Conservation (phyloP, 1,140 invertebrate genomes). For the Pissodes strobi region DNA sequence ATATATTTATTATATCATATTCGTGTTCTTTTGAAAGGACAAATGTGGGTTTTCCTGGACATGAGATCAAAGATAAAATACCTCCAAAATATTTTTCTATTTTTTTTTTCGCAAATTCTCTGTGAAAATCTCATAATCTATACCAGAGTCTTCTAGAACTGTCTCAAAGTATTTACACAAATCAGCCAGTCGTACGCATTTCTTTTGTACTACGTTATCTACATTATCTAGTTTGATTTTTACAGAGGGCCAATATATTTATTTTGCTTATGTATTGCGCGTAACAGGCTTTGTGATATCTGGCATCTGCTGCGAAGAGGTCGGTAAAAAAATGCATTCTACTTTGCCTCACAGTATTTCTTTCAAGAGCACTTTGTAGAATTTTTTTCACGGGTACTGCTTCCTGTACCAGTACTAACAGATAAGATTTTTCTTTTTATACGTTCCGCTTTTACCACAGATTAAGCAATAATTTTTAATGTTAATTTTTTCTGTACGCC, state of each 20-base stretch:
- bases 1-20: too few relatives aligned
- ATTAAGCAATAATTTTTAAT: background rate
- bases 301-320: background rate
- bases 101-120: too few relatives aligned
- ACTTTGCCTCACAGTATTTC: background rate
- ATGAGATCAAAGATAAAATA: too few relatives aligned
- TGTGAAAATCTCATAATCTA: too few relatives aligned
- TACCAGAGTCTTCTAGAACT: too few relatives aligned
- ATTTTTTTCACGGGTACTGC: background rate
- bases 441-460: background rate
- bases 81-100: too few relatives aligned
- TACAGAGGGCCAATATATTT: background rate
- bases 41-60: too few relatives aligned
- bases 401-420: background rate
- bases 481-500: background rate
- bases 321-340: background rate
- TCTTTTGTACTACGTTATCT: too few relatives aligned
- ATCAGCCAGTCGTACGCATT: too few relatives aligned
- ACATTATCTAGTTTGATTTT: too few relatives aligned
- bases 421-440: background rate
- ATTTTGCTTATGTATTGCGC: background rate
- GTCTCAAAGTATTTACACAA: too few relatives aligned
- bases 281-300: background rate
- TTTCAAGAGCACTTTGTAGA: background rate
- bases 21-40: too few relatives aligned